A percentile compares a stretch with the other conserved stretches of the same genome.
Conservation (phyloP, 2,888 invertebrate species). For the Cloeon dipterum region DNA sequence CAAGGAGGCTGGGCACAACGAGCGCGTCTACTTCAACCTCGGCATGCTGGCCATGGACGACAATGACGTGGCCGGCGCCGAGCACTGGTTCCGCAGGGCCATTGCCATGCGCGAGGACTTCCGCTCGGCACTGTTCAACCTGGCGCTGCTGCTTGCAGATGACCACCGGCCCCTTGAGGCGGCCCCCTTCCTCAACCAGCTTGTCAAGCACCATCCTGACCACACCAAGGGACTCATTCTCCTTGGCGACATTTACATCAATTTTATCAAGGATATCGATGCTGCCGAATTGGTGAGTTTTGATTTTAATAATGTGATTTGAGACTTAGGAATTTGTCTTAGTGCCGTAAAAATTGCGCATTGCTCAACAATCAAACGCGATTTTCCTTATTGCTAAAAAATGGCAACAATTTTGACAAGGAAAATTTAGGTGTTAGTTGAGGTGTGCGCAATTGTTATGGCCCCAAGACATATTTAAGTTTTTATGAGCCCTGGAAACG, state of each 20-base stretch:
- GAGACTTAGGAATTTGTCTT: too few relatives aligned
- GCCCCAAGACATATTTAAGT: too few relatives aligned
- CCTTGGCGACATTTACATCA: constrained; percentile 88
- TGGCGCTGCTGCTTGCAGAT: constrained; percentile 75
- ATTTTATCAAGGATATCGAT: constrained; percentile 80
- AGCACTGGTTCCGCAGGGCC: constrained; percentile 75
- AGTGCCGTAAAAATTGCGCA: too few relatives aligned
- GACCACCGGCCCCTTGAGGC: constrained; percentile 73
- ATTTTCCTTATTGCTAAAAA: too few relatives aligned
- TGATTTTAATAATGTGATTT: too few relatives aligned
- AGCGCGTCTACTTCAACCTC: constrained; percentile 81
- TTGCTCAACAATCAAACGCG: too few relatives aligned
- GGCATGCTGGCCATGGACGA: constrained; percentile 96
- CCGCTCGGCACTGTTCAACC: constrained; percentile 81
- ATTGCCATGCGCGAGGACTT: constrained; percentile 74
- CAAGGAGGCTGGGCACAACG: constrained; percentile 35
- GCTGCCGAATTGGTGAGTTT: constrained; percentile 72
- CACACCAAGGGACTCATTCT: constrained; percentile 87
- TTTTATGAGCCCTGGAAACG: too few relatives aligned
- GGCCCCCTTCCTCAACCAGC: constrained; percentile 73
- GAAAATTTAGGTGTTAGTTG: too few relatives aligned
- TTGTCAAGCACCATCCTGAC: constrained; percentile 76
- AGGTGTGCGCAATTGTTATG: too few relatives aligned
- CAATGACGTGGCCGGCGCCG: constrained; percentile 66
- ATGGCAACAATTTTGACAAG: too few relatives aligned